phyloP scores from a whole-genome alignment of 2,113 vertebrate genomes.

The Nipponia nippon region DNA sequence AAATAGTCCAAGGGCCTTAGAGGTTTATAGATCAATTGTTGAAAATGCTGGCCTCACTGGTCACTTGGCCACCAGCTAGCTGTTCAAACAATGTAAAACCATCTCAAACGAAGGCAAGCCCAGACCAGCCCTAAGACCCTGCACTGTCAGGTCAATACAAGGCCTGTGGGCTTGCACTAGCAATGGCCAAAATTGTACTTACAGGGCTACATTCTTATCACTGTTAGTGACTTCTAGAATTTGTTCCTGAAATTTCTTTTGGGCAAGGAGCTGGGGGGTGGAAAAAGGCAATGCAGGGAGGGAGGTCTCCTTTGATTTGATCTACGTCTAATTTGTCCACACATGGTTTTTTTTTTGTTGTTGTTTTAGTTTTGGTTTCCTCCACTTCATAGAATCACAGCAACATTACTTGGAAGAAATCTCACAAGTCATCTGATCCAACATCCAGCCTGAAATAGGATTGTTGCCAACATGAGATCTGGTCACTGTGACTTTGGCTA shows the following conservation, averaged over 20 bases:
- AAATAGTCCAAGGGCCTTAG: not conserved
- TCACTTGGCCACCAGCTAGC: not conserved
- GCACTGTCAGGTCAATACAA: not conserved
- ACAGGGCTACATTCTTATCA: not conserved
- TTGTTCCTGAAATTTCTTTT: not conserved
- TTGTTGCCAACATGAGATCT: not conserved
- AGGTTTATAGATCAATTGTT: not conserved
- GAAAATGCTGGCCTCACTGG: not conserved
- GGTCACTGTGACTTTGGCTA: not conserved
- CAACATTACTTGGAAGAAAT: not conserved
- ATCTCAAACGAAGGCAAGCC: not conserved
- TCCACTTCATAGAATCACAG: not conserved
- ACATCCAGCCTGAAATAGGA: not conserved
- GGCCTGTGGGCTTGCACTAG: not conserved
- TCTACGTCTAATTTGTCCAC: not conserved
- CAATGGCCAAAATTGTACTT: not conserved
- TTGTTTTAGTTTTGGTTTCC: not conserved
- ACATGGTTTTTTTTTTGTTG: rapidly evolving
- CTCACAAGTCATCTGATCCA: not conserved
- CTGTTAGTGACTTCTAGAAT: not conserved
- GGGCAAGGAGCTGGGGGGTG: not conserved
- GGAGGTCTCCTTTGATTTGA: not conserved
- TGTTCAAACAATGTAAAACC: not conserved
- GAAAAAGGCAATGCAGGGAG: not conserved
- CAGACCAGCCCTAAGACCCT: not conserved